Conservation (phyloP, 2,888 invertebrate species). For the Trichogramma evanescens region DNA sequence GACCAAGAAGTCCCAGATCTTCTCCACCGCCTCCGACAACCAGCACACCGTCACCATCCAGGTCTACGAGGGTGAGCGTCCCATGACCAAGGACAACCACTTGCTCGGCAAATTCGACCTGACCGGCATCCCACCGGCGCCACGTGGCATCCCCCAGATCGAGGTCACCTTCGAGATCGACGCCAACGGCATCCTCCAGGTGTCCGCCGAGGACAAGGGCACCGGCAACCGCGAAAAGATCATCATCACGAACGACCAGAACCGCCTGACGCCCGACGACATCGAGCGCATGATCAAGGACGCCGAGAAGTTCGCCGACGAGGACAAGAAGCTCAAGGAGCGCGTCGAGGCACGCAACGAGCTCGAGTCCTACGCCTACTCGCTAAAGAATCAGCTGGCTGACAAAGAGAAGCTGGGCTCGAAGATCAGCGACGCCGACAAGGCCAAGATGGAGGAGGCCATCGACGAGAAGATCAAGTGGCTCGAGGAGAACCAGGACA, state of each 20-base stretch:
- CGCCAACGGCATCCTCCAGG: conserved; percentile 89
- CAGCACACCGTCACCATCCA: conserved; percentile 97
- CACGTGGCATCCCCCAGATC: conserved; percentile 87
- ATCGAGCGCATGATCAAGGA: conserved; percentile 99
- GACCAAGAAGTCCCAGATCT: conserved; percentile 98
- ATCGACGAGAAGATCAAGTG: conserved; percentile 96
- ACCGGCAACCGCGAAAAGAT: conserved; percentile 98
- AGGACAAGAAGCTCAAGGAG: conserved; percentile 95
- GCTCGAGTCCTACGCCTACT: conserved; percentile 94
- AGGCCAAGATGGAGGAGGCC: conserved; percentile 89
- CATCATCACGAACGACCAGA: conserved; percentile 97
- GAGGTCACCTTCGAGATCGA: conserved; percentile 94
- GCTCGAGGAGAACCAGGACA: conserved; percentile 92
- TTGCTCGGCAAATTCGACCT: conserved; percentile 96
- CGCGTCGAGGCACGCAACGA: conserved; percentile 94
- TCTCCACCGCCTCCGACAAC: conserved; percentile 98
- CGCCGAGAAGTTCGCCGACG: conserved; percentile 97
- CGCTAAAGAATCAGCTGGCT: conserved; percentile 90
- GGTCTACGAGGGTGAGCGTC: conserved; percentile 97
- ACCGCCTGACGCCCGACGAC: conserved; percentile 92
- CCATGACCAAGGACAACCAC: conserved; percentile 99
- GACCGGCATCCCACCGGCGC: conserved; percentile 93
- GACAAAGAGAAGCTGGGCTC: conserved; percentile 97
- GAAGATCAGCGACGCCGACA: conserved; percentile 83
- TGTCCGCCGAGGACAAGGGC: conserved; percentile 98